Base-by-base conservation (phyloP, 2,888 invertebrate genomes). In the Rhorus exstirpatorius region DNA sequence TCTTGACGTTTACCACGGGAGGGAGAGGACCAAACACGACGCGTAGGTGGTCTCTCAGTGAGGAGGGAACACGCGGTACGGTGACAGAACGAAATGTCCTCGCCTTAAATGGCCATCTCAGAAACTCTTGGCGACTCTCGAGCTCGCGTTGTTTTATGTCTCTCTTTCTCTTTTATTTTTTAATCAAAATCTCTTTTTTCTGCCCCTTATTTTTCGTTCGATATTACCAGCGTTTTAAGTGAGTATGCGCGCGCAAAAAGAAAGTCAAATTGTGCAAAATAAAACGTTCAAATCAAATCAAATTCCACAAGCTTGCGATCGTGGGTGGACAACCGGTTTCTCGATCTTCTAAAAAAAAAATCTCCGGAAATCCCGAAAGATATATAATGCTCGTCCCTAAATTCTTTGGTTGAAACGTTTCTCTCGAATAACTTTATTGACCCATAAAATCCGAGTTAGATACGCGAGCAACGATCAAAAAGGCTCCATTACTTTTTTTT, bases 41-140 rank as follows among this genome's bases (percentile, higher is more conserved):
- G 90, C 89, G 92, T 92, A 92, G 91, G 91, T 92, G 91, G 92
- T 91, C 91, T 83, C 75, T 85, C 80, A 75, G 86, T 79, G 80
- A 86, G 85, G 85, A 89, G 81, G 85, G 89, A 90, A 91, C 90
- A 90, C 89, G 87, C 86, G 88, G 89, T 89, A 89, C 91, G 89
- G 91, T 92, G 91, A 92, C 91, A 91, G 91, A 91, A 91, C 91
- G 91, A 91, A 92, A 91, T 91, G 91, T 91, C 88, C 90, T 86
- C 86, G 88, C 91, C 91, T 91, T 92, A 92, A 91, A 92, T 91
- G 91, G 91, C 88, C 88, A 88, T 81, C 81, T 88, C 87, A 87
- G 90, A 89, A 84, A 76, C 83, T 83, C 75, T 79, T 38, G 72
- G 79, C 51, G 14, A 75, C 71, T 79, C 81, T 58, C 72, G 51